Evolutionary conservation across 2,888 invertebrate genomes (phyloP).

Genomic region (Eupithecia centaureata): DNA sequence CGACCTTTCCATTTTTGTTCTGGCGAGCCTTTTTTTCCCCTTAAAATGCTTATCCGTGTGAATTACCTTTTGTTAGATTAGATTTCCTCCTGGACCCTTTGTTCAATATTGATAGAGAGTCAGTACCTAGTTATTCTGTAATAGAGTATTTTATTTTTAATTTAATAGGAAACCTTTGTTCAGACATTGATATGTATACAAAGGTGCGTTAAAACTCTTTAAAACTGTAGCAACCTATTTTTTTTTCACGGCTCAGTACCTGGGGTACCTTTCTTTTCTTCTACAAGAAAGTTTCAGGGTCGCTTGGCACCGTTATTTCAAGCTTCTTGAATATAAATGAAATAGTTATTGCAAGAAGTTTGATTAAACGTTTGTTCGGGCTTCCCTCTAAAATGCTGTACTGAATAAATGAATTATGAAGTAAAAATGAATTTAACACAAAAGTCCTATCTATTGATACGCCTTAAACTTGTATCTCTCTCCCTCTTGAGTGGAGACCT

Average conservation of each 20-base stretch:
- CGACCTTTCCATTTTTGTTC: slow-evolving; percentile 31
- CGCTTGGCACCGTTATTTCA: slow-evolving; percentile 11
- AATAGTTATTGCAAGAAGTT: slow-evolving; percentile 14
- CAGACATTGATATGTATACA: not conserved
- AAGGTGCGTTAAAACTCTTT: not conserved
- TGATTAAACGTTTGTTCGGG: slow-evolving; percentile 16
- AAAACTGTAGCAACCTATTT: not conserved
- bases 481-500: not conserved
- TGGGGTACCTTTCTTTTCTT: not conserved
- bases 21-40: slow-evolving; percentile 16
- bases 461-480: not conserved
- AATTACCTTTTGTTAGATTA: slow-evolving; percentile 27
- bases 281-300: slow-evolving; percentile 7
- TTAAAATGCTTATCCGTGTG: slow-evolving; percentile 17
- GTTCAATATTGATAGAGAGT: slow-evolving; percentile 5
- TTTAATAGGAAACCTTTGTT: slow-evolving; percentile 12
- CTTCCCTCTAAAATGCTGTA: slow-evolving; percentile 12
- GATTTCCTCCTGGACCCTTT: slow-evolving; percentile 17
- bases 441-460: not conserved
- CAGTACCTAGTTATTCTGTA: too few relatives aligned
- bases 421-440: not conserved
- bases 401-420: slow-evolving; percentile 14
- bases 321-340: slow-evolving; percentile 19
- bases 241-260: not conserved
- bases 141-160: not conserved